These are phyloP conservation scores for Anodontia alba DNA, from an alignment of 2,888 invertebrate species.

Conservation along the genomic window DNA sequence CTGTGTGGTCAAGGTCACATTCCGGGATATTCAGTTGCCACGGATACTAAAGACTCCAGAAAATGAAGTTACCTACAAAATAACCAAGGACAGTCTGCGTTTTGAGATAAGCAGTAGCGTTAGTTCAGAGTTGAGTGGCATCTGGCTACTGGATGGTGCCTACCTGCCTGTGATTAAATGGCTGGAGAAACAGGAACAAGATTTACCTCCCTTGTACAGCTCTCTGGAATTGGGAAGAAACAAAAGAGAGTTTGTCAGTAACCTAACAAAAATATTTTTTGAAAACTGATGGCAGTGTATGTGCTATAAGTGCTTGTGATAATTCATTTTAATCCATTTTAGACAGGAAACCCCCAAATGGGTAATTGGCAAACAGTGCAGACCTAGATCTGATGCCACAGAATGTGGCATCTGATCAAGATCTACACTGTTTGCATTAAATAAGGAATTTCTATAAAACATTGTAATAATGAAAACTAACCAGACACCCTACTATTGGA, in stretches of 20 bases:
- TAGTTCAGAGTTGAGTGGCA: background rate
- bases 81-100: background rate
- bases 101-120: background rate
- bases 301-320: too few species aligned
- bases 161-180: constrained; percentile 15
- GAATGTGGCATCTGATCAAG: too few species aligned
- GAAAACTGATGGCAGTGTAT: too few species aligned
- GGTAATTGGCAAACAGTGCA: too few species aligned
- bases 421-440: too few species aligned
- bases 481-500: too few species aligned
- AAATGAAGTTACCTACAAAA: background rate
- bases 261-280: constrained; percentile 4
- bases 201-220: constrained; percentile 38
- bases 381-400: too few species aligned
- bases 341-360: too few species aligned
- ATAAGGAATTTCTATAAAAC: too few species aligned
- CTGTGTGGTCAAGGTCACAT: background rate
- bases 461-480: too few species aligned
- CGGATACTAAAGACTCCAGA: background rate
- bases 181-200: constrained; percentile 31
- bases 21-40: constrained; percentile 2
- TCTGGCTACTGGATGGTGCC: too few species aligned
- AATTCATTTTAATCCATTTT: too few species aligned
- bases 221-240: constrained; percentile 33
- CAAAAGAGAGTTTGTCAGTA: background rate